Base-by-base conservation (phyloP, 2,113 vertebrate species). In the Gopherus evgoodei region DNA sequence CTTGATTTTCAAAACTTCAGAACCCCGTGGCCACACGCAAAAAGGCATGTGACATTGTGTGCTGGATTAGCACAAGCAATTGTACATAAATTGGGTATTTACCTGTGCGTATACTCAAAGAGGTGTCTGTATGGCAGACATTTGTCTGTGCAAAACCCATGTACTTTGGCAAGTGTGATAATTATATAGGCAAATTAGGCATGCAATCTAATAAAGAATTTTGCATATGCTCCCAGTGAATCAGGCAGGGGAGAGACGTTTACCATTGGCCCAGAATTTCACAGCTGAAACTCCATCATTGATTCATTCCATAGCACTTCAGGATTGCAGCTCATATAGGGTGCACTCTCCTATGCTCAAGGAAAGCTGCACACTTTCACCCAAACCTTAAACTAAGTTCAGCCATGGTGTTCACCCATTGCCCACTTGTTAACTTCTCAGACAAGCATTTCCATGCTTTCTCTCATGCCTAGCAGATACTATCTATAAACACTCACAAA, bases 281-380 rank as follows among this genome's bases (percentile, higher is more conserved):
- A 75, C 47, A 76, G 78, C 87, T 38, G 9, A 95, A 95, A 95
- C 92, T 84, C 89, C 93, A 87, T 90, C 86, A 89, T 90, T 95
- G 93, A 97, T 96, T 94, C 91, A 86, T 90, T 94, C 90, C 84
- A 91, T 62, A 93, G n/a, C 81, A 11, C 85, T 91, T 95, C 94
- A 95, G 92, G 89, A 69, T 82, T 82, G 31, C 89, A 49, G 94
- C 65, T 95, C 89, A 2, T 21, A 31, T 78, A 21, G 42, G 86
- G 72, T 44, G 16, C 5, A 86, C 29, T 72, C 50, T 83, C 94
- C 38, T 57, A 13, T 42, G 57, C 0, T 0, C 82, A 0, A 4
- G 17, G 2, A 47, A 95, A 52, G 29, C 29, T 31, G 59, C n/a
- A 76, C 27, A 94, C 94, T 96, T 92, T 79, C 86, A 93, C 75